Evolutionary conservation across 2,113 vertebrate genomes (phyloP).

Genomic region (Malurus alboscapulatus): DNA sequence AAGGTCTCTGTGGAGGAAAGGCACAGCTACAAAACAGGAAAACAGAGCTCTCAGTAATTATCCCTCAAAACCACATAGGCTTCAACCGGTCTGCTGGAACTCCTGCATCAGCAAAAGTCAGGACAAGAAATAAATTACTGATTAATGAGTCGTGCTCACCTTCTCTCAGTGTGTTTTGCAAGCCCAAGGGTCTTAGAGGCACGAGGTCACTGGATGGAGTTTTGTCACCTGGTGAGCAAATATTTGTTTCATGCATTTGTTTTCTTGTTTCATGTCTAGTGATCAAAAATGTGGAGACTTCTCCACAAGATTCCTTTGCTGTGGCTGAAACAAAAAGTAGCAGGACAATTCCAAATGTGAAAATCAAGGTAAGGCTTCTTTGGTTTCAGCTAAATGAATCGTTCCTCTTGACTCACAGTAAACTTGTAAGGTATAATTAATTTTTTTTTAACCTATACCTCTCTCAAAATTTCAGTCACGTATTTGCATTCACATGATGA

Average conservation of each 20-base stretch:
- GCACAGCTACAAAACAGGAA: accelerated
- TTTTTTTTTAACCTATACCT: not conserved
- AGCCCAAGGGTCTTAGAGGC: not conserved
- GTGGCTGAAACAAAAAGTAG: not conserved
- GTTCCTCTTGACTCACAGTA: not conserved
- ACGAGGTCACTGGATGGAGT: too few relatives aligned
- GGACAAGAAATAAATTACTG: not conserved
- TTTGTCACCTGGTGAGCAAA: not conserved
- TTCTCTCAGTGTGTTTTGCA: not conserved
- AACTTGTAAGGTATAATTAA: not conserved
- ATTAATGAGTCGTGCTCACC: not conserved
- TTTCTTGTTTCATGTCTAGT: not conserved
- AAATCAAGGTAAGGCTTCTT: not conserved
- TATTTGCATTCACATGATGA: not conserved
- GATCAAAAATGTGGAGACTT: not conserved
- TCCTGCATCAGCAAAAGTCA: not conserved
- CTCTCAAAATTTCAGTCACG: not conserved
- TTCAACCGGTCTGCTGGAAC: not conserved
- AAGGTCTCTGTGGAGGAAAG: not conserved
- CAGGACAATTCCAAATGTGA: not conserved
- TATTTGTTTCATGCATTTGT: not conserved
- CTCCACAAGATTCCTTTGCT: not conserved
- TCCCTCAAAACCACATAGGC: not conserved
- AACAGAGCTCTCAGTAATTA: not conserved
- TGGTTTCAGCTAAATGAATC: not conserved